Evolutionary conservation across 2,888 invertebrate genomes (phyloP), one percentile per base, ranked within the genome.

Genomic region (Neocrepidodera transversa): DNA sequence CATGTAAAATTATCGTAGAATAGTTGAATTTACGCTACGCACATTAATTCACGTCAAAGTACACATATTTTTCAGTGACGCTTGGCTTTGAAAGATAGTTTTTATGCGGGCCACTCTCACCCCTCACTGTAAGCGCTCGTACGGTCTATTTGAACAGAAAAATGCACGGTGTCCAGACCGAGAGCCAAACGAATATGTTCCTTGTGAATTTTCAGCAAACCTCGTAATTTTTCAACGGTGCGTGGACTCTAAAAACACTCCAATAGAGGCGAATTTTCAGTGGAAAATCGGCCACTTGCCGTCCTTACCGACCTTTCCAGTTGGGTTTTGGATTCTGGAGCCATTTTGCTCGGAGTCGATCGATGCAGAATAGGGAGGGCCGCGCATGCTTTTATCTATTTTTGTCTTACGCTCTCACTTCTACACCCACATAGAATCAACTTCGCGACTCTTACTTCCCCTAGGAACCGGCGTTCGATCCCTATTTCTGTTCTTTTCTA

Each of bases 31-130:
- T 79, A 76, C 78, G 77, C 72, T 74, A 79, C 78, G 79, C 79
- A 79, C 80, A 80, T 80, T 79, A 80, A 80, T 80, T 79, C 77
- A 79, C 78, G 79, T 80, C 80, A 79, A 79, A 79, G 78, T 75
- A 78, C 78, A 78, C 79, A 79, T 78, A 79, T 80, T 79, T 80
- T 79, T 78, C 79, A 77, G 76, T 76, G 77, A 76, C 76, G 76
- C 73, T 68, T 66, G 73, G 76, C 78, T 78, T 76, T 76, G 78
- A 78, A 76, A 79, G 80, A 80, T 80, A 80, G 80, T 80, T 80
- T 80, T 80, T 79, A 76, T 77, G 77, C 74, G 76, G 76, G 75
- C 68, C 60, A 48, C 57, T 32, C 59, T 58, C 72, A 68, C 70
- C 74, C 74, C 74, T 71, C 71, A 65, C 70, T 65, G 69, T 68